These are phyloP conservation scores for Entomyzon cyanotis DNA, from an alignment of 2,113 vertebrate genomes.

Conservation along the genomic window DNA sequence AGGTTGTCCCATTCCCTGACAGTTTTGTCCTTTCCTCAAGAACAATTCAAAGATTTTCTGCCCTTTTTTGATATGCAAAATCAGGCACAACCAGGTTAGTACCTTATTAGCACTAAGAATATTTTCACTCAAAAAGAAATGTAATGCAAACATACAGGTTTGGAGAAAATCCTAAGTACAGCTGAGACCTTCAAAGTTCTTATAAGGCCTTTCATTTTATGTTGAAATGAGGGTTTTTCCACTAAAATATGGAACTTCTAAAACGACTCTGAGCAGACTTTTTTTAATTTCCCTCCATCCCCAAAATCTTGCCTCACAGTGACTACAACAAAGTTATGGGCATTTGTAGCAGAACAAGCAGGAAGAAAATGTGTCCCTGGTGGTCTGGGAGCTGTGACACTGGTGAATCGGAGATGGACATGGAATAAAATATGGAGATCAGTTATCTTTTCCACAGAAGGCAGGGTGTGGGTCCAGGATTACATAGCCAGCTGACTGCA, in stretches of 20 bases:
- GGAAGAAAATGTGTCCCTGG: neutral
- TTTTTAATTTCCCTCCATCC: neutral
- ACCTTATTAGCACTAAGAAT: neutral
- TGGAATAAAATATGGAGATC: neutral
- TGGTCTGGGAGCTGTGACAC: neutral
- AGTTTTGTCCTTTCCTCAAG: neutral
- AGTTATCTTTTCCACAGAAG: neutral
- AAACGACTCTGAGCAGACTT: neutral
- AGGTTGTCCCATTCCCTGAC: neutral
- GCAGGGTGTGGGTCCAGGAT: neutral
- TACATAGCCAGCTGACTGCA: neutral
- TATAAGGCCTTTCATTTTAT: neutral
- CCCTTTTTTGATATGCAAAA: neutral
- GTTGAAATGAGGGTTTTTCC: neutral
- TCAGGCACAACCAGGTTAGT: neutral
- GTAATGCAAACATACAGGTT: neutral
- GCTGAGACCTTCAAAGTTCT: neutral
- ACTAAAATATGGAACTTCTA: neutral
- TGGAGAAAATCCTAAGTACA: neutral
- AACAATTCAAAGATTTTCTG: neutral
- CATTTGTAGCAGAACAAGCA: neutral
- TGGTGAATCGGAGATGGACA: neutral
- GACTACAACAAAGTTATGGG: neutral
- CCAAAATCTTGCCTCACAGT: neutral
- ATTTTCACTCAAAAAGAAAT: neutral